Base-by-base conservation (phyloP, 64 coral and sea anemone genomes). In the Catalaphyllia jardinei region DNA sequence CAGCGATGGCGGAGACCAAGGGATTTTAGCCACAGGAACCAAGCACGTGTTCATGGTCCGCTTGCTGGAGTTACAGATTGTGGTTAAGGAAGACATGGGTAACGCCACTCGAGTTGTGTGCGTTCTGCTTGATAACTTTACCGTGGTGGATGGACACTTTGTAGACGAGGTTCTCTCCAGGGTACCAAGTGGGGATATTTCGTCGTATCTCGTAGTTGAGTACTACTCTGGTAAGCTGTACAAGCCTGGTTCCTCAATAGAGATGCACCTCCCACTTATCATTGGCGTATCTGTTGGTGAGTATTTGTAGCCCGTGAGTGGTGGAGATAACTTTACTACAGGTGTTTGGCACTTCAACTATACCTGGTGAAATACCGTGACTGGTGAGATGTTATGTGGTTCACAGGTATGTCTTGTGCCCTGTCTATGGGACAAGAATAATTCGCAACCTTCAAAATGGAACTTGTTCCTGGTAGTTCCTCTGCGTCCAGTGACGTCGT, bases 11-110 rank as follows among this genome's bases (percentile, higher is more conserved):
- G 22, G 18, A 2, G 25, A 67, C 24, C 0, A 24, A 19, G 31
- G 22, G 7, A 31, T 49, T 2, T 3, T 46, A 20, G 11, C 52
- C 11, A 20, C 63, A 20, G 24, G 20, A 28, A 13, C 0, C 13
- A 87, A 71, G 15, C 96, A 98, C 59, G 88, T 93, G 31, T 99
- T 99, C 74, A 87, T 90, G 6, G 91, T 90, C 8, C 81, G 97
- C 61, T 86, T 99, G 60, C 61, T 95, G 15, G 65, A 85, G 12
- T 18, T 92, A 27, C 79, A 86, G 4, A 12, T 52, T 6, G 92
- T 94, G 12, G 52, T 91, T 20, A 85, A 67, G 25, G 81, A 85
- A 42, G 63, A 85, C 30, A 29, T 17, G 67, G 67, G 60, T 0
- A 50, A 52, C 1, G 91, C 72, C 29, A 90, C 77, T 1, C 35